Evolutionary conservation across 2,888 invertebrate genomes (phyloP).

Genomic region (Caenorhabditis afra): DNA sequence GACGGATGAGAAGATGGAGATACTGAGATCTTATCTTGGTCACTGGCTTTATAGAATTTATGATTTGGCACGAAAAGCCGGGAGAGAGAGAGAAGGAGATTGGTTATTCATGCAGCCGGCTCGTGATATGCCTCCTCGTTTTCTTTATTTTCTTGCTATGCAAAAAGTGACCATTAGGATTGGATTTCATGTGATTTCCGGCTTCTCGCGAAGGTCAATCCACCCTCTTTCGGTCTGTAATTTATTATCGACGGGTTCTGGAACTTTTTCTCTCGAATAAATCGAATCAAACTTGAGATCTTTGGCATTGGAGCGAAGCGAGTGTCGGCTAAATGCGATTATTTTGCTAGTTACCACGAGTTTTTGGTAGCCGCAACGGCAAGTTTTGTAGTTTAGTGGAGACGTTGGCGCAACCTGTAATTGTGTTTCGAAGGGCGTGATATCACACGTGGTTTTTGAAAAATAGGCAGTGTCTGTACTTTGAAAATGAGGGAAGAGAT

Average conservation of each 20-base stretch:
- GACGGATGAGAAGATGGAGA: neutral
- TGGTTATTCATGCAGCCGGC: constrained; percentile 46
- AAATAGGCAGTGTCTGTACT: neutral
- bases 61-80: constrained; percentile 27
- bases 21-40: neutral
- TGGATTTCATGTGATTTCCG: constrained; percentile 33
- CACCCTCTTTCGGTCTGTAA: neutral
- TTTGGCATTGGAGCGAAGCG: too few relatives aligned
- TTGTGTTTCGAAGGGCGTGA: too few relatives aligned
- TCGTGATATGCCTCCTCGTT: constrained; percentile 33
- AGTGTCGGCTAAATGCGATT: too few relatives aligned
- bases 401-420: too few relatives aligned
- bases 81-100: too few relatives aligned
- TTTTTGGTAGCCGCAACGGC: too few relatives aligned
- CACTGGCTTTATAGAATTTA: constrained; percentile 31
- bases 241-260: neutral
- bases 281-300: too few relatives aligned
- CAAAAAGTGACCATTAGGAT: constrained; percentile 26
- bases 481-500: neutral
- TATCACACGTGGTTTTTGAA: too few relatives aligned
- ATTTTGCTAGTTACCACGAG: too few relatives aligned
- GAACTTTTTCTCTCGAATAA: too few relatives aligned
- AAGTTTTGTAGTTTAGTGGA: too few relatives aligned
- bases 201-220: constrained; percentile 12
- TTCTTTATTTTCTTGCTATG: neutral